A percentile compares a stretch with the other conserved stretches of the same genome.
These are phyloP conservation scores for Fulmarus glacialis DNA, from an alignment of 2,113 vertebrate genomes.

Conservation along the genomic window DNA sequence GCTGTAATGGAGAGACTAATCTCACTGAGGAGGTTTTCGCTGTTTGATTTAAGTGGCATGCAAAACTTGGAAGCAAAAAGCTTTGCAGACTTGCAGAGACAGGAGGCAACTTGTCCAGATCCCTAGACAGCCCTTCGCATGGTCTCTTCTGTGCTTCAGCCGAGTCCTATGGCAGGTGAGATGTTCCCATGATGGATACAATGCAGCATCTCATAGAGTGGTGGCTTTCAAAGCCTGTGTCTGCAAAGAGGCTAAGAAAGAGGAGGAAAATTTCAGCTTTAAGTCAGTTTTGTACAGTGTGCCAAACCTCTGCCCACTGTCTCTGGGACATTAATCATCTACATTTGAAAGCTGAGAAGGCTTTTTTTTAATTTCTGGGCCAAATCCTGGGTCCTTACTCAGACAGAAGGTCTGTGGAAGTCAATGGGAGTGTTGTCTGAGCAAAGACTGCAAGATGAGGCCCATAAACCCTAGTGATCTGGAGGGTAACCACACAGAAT, in stretches of 20 bases:
- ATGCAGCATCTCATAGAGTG: not conserved
- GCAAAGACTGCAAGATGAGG: not conserved
- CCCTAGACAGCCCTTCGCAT: not conserved
- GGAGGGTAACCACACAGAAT: constrained; percentile 1
- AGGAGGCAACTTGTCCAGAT: not conserved
- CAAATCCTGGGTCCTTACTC: not conserved
- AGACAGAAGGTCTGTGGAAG: constrained; percentile 5
- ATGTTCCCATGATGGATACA: not conserved
- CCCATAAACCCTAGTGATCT: not conserved
- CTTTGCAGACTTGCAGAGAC: not conserved
- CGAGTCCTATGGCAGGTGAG: not conserved
- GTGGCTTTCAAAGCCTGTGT: not conserved
- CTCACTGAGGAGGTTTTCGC: not conserved
- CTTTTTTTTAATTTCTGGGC: not conserved
- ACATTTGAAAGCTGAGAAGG: constrained; percentile 6
- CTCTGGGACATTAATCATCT: constrained; percentile 15
- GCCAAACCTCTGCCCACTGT: constrained; percentile 59
- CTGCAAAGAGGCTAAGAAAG: not conserved
- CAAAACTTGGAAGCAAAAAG: not conserved
- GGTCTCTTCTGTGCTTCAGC: not conserved
- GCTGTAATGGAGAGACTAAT: not conserved
- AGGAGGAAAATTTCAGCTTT: not conserved
- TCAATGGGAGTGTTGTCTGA: constrained; percentile 40
- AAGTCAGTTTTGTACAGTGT: not conserved
- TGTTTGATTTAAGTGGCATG: not conserved